These are phyloP conservation scores for Thereva nobilitata DNA, from an alignment of 2,888 invertebrate genomes.

Conservation along the genomic window DNA sequence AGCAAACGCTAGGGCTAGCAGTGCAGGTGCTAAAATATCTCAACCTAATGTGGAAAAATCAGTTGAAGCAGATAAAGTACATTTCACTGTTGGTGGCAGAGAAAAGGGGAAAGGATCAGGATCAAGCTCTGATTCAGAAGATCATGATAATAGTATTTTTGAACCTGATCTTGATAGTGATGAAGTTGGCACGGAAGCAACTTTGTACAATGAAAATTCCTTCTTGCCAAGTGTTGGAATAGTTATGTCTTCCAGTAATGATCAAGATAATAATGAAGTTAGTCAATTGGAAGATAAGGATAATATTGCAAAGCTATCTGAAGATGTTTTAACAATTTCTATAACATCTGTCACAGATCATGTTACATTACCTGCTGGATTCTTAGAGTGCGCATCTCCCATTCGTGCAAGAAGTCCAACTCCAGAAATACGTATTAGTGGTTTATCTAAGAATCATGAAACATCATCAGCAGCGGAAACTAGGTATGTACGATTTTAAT, in stretches of 20 bases:
- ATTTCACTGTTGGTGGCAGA: constrained; percentile 49
- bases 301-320: constrained; percentile 56
- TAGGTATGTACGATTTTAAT: constrained; percentile 50
- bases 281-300: constrained; percentile 58
- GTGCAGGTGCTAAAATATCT: constrained; percentile 43
- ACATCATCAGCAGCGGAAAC: constrained; percentile 59
- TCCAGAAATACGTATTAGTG: constrained; percentile 62
- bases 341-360: constrained; percentile 57
- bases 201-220: constrained; percentile 59
- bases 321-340: constrained; percentile 56
- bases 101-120: constrained; percentile 49
- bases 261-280: constrained; percentile 41
- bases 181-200: constrained; percentile 47
- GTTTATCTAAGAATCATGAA: constrained; percentile 51
- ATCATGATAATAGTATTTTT: constrained; percentile 68
- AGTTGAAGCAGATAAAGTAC: constrained; percentile 46
- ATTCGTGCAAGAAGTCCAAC: constrained; percentile 60
- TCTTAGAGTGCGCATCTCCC: constrained; percentile 54
- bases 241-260: constrained; percentile 60
- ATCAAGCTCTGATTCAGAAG: constrained; percentile 66
- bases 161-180: constrained; percentile 54
- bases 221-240: constrained; percentile 71
- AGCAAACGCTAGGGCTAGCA: constrained; percentile 60
- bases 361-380: constrained; percentile 54
- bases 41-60: constrained; percentile 48